phyloP scores from a whole-genome alignment of 2,888 invertebrate genomes.

The Encarsia formosa region DNA sequence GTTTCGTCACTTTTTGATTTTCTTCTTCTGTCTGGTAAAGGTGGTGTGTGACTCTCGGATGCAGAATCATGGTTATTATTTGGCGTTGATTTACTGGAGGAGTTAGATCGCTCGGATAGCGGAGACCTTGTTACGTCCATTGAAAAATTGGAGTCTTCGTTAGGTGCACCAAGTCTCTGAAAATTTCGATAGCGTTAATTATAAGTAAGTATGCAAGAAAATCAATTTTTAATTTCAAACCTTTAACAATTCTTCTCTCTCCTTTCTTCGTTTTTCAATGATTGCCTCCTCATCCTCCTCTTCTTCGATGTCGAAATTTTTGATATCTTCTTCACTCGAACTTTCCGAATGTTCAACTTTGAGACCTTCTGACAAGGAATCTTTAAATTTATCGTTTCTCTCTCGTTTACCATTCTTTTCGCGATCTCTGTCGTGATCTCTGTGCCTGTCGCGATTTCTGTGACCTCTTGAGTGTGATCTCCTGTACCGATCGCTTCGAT shows the following conservation, averaged over 20 bases:
- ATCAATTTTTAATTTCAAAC: constrained; percentile 48
- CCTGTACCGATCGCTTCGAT: constrained; percentile 32
- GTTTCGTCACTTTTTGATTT: constrained; percentile 13
- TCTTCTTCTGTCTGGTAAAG: constrained; percentile 43
- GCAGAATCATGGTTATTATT: constrained; percentile 44
- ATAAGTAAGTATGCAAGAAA: neutral
- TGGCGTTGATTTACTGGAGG: constrained; percentile 32
- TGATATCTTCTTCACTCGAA: constrained; percentile 67
- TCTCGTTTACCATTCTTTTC: constrained; percentile 48
- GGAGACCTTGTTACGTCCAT: constrained; percentile 35
- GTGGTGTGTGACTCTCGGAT: constrained; percentile 46
- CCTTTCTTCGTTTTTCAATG: constrained; percentile 81
- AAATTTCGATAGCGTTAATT: neutral
- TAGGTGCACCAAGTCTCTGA: constrained; percentile 57
- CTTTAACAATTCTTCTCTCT: constrained; percentile 82
- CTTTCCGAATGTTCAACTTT: constrained; percentile 63
- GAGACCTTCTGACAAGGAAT: constrained; percentile 76
- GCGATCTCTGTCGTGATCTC: constrained; percentile 49
- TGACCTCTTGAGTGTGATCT: constrained; percentile 37
- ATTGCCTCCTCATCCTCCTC: constrained; percentile 91
- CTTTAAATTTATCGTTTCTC: constrained; percentile 60
- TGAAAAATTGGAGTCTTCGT: constrained; percentile 56
- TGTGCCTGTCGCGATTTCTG: constrained; percentile 42
- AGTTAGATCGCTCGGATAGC: constrained; percentile 30
- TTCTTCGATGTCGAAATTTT: constrained; percentile 72